Conservation (phyloP, 2,888 invertebrate species). For the Rhamnusium bicolor region DNA sequence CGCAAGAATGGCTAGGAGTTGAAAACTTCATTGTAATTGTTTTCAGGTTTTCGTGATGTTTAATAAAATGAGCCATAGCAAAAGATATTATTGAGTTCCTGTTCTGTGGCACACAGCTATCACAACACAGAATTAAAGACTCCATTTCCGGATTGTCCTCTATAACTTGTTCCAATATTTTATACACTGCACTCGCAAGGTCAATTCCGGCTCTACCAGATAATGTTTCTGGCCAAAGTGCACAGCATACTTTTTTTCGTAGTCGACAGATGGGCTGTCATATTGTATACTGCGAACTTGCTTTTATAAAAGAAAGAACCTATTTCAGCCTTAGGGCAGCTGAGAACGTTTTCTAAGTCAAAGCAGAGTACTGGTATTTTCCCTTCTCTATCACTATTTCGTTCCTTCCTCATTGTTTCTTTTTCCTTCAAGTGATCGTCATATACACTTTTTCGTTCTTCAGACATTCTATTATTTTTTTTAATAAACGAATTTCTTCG, state of each 20-base stretch:
- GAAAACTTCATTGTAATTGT: conserved; percentile 53
- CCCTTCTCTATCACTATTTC: conserved; percentile 12
- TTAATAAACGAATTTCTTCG: no score
- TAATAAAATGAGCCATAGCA: conserved; percentile 37
- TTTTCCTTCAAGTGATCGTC: no score
- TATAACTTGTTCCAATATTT: conserved; percentile 52
- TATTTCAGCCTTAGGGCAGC: conserved; percentile 52
- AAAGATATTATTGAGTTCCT: conserved; percentile 50
- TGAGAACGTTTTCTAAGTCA: conserved; percentile 50
- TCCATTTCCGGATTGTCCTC: conserved; percentile 32
- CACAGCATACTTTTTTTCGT: conserved; percentile 57
- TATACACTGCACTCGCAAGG: conserved; percentile 51
- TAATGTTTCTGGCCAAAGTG: conserved; percentile 53
- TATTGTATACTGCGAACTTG: conserved; percentile 51
- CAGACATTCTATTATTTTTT: no score
- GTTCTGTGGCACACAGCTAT: conserved; percentile 65
- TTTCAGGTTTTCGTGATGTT: conserved; percentile 32
- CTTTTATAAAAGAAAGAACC: conserved; percentile 52
- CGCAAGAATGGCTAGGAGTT: conserved; percentile 49
- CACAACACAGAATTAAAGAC: conserved; percentile 59
- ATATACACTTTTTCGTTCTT: no score
- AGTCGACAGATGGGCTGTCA: conserved; percentile 54
- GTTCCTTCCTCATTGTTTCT: no score
- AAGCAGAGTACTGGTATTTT: conserved; percentile 33
- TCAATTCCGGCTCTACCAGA: conserved; percentile 55